Evolutionary conservation across 2,888 invertebrate genomes (phyloP), one percentile per base, ranked within the genome.

Genomic region (Aphodius granarius): DNA sequence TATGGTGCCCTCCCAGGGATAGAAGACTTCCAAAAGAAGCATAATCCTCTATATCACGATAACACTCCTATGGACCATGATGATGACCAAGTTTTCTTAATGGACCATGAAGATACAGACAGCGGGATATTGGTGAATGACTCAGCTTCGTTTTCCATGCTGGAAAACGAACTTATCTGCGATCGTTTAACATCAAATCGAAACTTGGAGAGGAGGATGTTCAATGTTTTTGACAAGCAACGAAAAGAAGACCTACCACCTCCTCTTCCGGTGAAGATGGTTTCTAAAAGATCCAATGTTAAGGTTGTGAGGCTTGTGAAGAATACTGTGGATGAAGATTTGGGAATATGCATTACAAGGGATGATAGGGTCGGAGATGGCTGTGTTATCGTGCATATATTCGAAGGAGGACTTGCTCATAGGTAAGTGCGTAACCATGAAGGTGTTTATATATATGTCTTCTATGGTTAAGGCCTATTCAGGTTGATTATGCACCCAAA

Each of bases 91-190:
- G 86, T 89, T 73, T 86, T 90, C 73, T 87, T 90, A 81, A 89
- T 91, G 81, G 91, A 91, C 81, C 90, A 90, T 80, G 93, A 93
- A 83, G 94, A 94, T 86, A 92, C 92, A 76, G 94, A 94, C 85
- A 93, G 93, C 22, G 94, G 94, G 63, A 94, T 94, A 81, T 88
- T 93, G 83, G 92, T 93, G 81, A 93, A 92, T 83, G 93, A 93
- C 83, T 93, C 93, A 0, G 91, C 92, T 6, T 91, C 91, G 72
- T 92, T 92, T 75, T 92, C 92, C 0, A 88, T 92, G 78, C 89
- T 92, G 78, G 91, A 90, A 75, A 89, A 89, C 83, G 89, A 89
- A 80, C 88, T 89, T 23, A 86, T 89, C 0, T 89, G 90, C 82
- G 89, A 89, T 82, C 90, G 89, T 83, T 89, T 89, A 18, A 88